Evolutionary conservation across 2,797 vertebrate genomes (phyloP).

Genomic region (Melanotaenia maccullochi): DNA sequence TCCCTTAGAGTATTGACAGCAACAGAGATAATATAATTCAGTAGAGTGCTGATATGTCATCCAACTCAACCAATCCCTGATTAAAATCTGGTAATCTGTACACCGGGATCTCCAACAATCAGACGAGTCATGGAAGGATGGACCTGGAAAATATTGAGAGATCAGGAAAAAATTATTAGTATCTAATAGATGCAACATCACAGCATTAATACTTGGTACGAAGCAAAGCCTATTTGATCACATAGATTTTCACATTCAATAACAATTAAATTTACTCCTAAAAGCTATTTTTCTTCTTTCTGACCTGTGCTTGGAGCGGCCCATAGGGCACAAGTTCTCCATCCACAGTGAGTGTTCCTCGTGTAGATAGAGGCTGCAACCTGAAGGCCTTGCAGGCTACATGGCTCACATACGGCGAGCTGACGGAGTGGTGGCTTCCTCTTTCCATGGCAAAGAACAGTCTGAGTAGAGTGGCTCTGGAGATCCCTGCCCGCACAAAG

Average conservation of each 20-base stretch:
- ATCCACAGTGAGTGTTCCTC: constrained; percentile 91
- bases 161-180: constrained; percentile 20
- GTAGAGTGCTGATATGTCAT: constrained; percentile 56
- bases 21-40: constrained; percentile 70
- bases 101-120: constrained; percentile 83
- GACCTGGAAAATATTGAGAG: constrained; percentile 72
- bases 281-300: constrained; percentile 9
- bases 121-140: constrained; percentile 84
- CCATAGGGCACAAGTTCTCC: constrained; percentile 93
- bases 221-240: background rate
- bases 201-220: constrained; percentile 2
- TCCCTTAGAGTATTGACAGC: constrained; percentile 48
- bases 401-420: constrained; percentile 87
- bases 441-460: constrained; percentile 92
- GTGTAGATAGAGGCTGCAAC: constrained; percentile 88
- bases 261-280: background rate
- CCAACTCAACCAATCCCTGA: constrained; percentile 58
- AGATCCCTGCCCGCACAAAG: constrained; percentile 89
- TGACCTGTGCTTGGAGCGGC: constrained; percentile 91
- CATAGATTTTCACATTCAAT: background rate
- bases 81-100: constrained; percentile 85
- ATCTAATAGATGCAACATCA: constrained; percentile 10
- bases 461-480: constrained; percentile 87
- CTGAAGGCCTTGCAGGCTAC: constrained; percentile 89
- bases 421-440: constrained; percentile 86